Evolutionary conservation across 2,113 vertebrate species (phyloP), one percentile per base, ranked within the genome.

Genomic region (Notarius lentiginosus): DNA sequence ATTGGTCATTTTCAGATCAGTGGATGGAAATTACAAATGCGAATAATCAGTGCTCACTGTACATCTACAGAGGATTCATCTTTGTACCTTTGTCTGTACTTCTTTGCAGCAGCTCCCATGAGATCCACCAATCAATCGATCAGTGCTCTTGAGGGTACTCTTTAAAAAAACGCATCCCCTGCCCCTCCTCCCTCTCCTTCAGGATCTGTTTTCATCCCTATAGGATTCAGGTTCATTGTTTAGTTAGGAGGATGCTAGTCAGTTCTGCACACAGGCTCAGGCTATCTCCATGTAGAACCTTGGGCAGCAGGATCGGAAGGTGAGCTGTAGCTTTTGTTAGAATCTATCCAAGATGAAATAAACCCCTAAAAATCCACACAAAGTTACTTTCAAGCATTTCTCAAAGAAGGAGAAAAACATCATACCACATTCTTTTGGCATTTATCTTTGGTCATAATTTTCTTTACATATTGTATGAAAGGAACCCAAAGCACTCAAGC

Each of bases 281-380:
- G 92, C 93, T 94, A 88, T 92, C 92, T 93, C 92, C 88, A 91
- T 88, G 90, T 66, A 85, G 88, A 90, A 88, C 82, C 90, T 1
- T 91, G 85, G 88, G 87, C 73, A 70, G 73, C 86, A 84, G 82
- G 73, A 88, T 63, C 22, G 58, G 77, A 77, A 60, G 56, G 60
- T 70, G 58, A 83, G 66, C 76, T 56, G 73, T 66, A 87, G 84
- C 86, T 77, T 90, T 77, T 91, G 88, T 85, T 79, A 91, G 22
- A 51, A 82, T 51, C 72, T 82, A 73, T 75, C 79, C 55, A 73
- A 24, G 24, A 79, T 79, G 49, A 87, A 77, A 76, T 41, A 56
- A 41, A 24, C 49, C 70, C 27, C 14, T 68, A 83, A 83, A 83
- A 83, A 56, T 86, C 77, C 81, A 86, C 51, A 81, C 58, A 86